Percentiles rank a stretch among this genome's conserved stretches.
phyloP scores from a whole-genome alignment of 2,113 vertebrate species.

The Chaenocephalus aceratus region DNA sequence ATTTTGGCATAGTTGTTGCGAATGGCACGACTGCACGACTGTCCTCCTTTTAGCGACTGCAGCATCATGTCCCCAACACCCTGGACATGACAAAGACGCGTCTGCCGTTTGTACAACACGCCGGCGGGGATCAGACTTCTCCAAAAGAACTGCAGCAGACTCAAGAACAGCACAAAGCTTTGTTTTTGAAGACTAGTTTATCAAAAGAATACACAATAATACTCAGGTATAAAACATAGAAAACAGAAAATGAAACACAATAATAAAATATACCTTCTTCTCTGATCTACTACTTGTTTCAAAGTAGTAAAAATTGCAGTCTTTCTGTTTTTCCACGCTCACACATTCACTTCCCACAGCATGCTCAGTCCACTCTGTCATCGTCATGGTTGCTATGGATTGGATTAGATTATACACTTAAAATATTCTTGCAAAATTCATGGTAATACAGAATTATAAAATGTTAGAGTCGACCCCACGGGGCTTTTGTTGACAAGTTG shows the following conservation, averaged over 20 bases:
- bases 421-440: slow-evolving; percentile 16
- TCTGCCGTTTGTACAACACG: slow-evolving; percentile 32
- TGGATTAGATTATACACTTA: slow-evolving; percentile 9
- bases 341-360: slow-evolving; percentile 38
- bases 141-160: slow-evolving; percentile 34
- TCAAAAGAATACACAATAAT: slow-evolving; percentile 79
- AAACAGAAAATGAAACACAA: slow-evolving; percentile 66
- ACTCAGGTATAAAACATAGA: slow-evolving; percentile 74
- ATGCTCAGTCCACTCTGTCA: slow-evolving; percentile 29
- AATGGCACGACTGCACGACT: too few relatives aligned
- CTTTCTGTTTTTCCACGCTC: slow-evolving; percentile 44
- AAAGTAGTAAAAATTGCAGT: slow-evolving; percentile 71
- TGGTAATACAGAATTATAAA: slow-evolving; percentile 17
- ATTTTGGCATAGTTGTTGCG: too few relatives aligned
- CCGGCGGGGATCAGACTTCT: background rate
- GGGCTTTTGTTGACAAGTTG: slow-evolving; percentile 47
- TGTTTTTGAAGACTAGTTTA: slow-evolving; percentile 72
- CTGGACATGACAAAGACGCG: slow-evolving; percentile 30
- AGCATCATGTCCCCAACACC: slow-evolving; percentile 41
- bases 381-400: slow-evolving; percentile 15
- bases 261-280: slow-evolving; percentile 82
- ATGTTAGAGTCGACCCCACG: background rate
- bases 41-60: too few relatives aligned
- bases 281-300: slow-evolving; percentile 48
- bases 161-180: slow-evolving; percentile 49